Base-by-base conservation (phyloP, 2,888 invertebrate species). In the Trachelus tabidus region DNA sequence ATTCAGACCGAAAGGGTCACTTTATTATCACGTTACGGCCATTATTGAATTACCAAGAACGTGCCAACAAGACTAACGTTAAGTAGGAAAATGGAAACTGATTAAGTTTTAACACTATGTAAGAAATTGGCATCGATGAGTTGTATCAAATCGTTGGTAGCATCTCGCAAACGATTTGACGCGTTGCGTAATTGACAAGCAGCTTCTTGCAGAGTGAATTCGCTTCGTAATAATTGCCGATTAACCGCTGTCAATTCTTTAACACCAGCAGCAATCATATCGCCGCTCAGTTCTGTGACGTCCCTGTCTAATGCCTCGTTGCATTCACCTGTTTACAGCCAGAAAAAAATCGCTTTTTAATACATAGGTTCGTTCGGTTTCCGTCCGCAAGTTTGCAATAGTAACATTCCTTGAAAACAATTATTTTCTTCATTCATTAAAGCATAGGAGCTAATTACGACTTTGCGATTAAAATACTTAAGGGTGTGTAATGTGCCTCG, bases 161-260 rank as follows among this genome's bases (percentile, higher is more conserved):
- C 83, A 73, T 89, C 87, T 79, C 83, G 87, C 74, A 88, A 87
- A 75, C 87, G 87, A 78, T 79, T 84, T 40, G 89, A 86, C 12
- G 89, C 89, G 73, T 83, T 87, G 71, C 89, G 87, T 69, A 91
- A 81, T 84, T 91, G 91, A 78, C 86, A 88, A 40, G 88, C 90
- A 77, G 90, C 90, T 79, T 91, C 91, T 85, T 91, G 91, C 75
- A 91, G 84, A 35, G 88, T 86, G 34, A 91, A 83, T 84, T 91
- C 91, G 80, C 89, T 91, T 80, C 86, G 88, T 34, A 91, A 80
- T 78, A 91, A 81, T 81, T 91, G 89, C 75, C 87, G 87, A 83
- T 91, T 90, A n/a, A 89, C 85, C 56, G 84, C 82, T 15, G 84
- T 87, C 79, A 91, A 82, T 79, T 90, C 88, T 80, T 90, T 90